A percentile compares a stretch with the other conserved stretches of the same genome.
Evolutionary conservation across 53 echinoderm and acorn worm species (phyloP).

Genomic region (Actinopyga echinites): DNA sequence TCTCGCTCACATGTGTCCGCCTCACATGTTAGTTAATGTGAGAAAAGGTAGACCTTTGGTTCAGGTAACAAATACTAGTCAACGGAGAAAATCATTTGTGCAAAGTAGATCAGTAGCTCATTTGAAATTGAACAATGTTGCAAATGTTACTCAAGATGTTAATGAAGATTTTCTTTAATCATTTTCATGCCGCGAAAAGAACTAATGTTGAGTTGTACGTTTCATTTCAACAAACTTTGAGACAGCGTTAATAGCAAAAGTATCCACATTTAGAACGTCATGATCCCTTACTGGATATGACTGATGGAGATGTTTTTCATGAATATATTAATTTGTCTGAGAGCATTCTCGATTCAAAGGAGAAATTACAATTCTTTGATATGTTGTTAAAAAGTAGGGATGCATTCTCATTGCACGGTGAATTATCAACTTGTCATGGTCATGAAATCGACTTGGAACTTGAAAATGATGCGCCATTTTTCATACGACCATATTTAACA

Average conservation of each 20-base stretch:
- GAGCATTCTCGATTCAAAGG: conserved; percentile 19
- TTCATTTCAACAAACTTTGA: conserved; percentile 14
- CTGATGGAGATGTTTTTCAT: too few species aligned
- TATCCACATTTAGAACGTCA: conserved; percentile 38
- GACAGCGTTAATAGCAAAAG: conserved; percentile 20
- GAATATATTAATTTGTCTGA: conserved; percentile 24
- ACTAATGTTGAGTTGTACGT: not conserved
- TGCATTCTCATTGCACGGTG: conserved; percentile 48
- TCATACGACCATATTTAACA: too few species aligned
- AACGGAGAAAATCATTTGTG: not conserved
- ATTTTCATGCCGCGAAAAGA: not conserved
- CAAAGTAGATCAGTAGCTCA: not conserved
- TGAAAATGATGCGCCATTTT: conserved; percentile 47
- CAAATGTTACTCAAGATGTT: not conserved
- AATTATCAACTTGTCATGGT: conserved; percentile 44
- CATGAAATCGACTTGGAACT: conserved; percentile 51
- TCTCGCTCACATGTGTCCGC: not conserved
- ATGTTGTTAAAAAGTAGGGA: conserved; percentile 39
- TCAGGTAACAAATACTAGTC: conserved; percentile 1
- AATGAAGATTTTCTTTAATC: not conserved
- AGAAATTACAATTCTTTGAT: too few species aligned
- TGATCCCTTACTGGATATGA: conserved; percentile 30
- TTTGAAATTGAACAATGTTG: not conserved
- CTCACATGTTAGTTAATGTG: not conserved
- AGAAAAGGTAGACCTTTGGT: not conserved